phyloP scores from a whole-genome alignment of 1,140 invertebrate species.

The Pararge aegeria region DNA sequence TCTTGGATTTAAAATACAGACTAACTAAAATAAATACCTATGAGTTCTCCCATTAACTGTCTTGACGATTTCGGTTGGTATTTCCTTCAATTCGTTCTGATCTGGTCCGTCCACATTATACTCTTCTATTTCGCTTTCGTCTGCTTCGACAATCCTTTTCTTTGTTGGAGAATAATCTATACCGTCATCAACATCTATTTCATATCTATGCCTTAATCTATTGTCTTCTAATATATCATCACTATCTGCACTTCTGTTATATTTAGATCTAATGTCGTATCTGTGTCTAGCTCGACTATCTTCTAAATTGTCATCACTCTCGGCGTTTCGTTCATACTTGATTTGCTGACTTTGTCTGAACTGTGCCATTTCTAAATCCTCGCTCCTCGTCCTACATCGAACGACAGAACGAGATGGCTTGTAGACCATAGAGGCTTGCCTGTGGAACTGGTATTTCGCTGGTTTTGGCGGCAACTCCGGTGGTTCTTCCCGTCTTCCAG shows the following conservation, averaged over 20 bases:
- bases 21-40: constrained; percentile 46
- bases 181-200: constrained; percentile 80
- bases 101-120: constrained; percentile 81
- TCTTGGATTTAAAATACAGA: no score
- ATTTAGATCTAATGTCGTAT: constrained; percentile 41
- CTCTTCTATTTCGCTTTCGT: constrained; percentile 76
- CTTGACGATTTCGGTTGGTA: constrained; percentile 81
- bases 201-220: constrained; percentile 68
- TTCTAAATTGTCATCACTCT: constrained; percentile 12
- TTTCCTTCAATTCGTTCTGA: constrained; percentile 79
- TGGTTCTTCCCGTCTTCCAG: constrained; percentile 56
- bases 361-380: constrained; percentile 72
- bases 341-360: constrained; percentile 39
- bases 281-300: not conserved
- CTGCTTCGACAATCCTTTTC: constrained; percentile 79
- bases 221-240: constrained; percentile 60
- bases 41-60: constrained; percentile 81
- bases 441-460: constrained; percentile 59
- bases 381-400: constrained; percentile 59
- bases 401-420: constrained; percentile 53
- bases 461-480: constrained; percentile 73
- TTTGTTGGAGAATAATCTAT: constrained; percentile 80
- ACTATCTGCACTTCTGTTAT: constrained; percentile 3
- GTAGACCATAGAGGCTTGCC: constrained; percentile 61
- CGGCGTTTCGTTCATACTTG: constrained; percentile 10